Evolutionary conservation across 2,113 vertebrate genomes (phyloP).

Genomic region (Albula goreensis): DNA sequence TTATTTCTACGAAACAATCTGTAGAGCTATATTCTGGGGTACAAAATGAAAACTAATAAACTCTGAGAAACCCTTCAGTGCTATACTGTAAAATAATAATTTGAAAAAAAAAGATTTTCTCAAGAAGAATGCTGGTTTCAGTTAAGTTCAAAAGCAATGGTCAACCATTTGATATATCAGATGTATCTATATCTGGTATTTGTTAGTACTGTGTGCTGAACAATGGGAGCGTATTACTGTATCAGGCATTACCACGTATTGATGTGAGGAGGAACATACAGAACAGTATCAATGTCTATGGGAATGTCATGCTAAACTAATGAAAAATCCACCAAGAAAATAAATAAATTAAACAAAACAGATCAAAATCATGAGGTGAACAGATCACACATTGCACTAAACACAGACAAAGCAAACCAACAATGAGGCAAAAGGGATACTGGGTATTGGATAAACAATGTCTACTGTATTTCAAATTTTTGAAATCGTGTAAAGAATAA

Average conservation of each 20-base stretch:
- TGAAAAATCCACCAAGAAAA: conserved; percentile 45
- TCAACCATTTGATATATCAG: not conserved
- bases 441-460: conserved; percentile 12
- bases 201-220: not conserved
- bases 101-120: not conserved
- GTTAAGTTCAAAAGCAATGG: not conserved
- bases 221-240: not conserved
- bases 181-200: not conserved
- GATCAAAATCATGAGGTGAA: conserved; percentile 62
- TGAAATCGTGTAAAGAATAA: conserved; percentile 31
- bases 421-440: conserved; percentile 67
- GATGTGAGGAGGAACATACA: not conserved
- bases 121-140: not conserved
- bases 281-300: conserved; percentile 16
- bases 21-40: not conserved
- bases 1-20: not conserved
- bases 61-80: not conserved
- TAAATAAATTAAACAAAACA: conserved; percentile 65
- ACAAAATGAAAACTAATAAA: not conserved
- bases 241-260: conserved; percentile 23
- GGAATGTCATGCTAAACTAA: conserved; percentile 76
- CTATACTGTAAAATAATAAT: not conserved
- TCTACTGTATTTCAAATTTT: not conserved
- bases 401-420: conserved; percentile 69
- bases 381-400: conserved; percentile 68